phyloP scores from a whole-genome alignment of 2,888 invertebrate species.

The Dicycla oo region DNA sequence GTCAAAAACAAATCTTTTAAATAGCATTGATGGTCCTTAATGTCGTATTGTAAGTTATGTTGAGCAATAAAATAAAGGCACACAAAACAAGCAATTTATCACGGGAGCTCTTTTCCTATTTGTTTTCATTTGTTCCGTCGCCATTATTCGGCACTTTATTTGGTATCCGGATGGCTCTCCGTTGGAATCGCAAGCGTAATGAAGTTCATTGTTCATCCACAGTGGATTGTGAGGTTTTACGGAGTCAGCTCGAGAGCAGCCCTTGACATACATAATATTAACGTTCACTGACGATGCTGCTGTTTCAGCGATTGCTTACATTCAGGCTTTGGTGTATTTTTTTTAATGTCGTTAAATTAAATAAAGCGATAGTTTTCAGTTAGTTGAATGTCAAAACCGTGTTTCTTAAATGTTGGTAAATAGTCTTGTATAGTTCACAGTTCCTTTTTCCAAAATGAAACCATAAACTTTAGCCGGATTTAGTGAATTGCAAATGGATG shows the following conservation, averaged over 20 bases:
- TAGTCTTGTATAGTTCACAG: background rate
- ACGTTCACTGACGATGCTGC: constrained; percentile 45
- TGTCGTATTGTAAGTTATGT: constrained; percentile 74
- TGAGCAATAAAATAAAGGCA: constrained; percentile 78
- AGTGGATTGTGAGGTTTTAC: constrained; percentile 66
- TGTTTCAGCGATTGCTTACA: constrained; percentile 49
- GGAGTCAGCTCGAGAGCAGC: constrained; percentile 54
- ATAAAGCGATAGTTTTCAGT: constrained; percentile 4
- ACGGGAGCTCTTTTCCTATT: constrained; percentile 79
- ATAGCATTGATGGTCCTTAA: constrained; percentile 67
- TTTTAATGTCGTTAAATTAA: constrained; percentile 19
- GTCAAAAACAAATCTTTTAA: constrained; percentile 64
- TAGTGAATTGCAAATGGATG: constrained; percentile 29
- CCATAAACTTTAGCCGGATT: constrained; percentile 18
- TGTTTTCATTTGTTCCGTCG: constrained; percentile 83
- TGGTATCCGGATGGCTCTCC: constrained; percentile 71
- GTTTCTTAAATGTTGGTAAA: background rate
- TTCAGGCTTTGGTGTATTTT: constrained; percentile 35
- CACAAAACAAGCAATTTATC: constrained; percentile 78
- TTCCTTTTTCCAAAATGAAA: constrained; percentile 14
- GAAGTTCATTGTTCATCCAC: constrained; percentile 77
- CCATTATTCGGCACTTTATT: constrained; percentile 82
- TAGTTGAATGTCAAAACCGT: background rate
- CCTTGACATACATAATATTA: constrained; percentile 64
- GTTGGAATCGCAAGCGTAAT: constrained; percentile 76